Percentiles rank a stretch among this genome's conserved stretches.
Conservation (phyloP, 2,888 invertebrate genomes). For the Bombylius major region DNA sequence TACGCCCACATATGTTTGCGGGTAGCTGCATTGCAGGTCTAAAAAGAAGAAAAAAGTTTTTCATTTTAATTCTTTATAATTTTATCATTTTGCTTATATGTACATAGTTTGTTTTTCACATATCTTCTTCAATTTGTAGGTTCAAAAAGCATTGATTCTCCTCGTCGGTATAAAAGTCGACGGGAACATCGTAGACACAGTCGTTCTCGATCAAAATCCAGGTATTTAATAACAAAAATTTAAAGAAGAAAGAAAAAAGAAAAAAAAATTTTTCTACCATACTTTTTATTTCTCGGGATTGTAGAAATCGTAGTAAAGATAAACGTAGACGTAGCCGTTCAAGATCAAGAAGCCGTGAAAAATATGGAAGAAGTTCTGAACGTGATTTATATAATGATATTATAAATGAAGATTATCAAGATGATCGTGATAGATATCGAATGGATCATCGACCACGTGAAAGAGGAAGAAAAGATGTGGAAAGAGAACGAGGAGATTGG, state of each 20-base stretch:
- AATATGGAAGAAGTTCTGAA: slow-evolving; percentile 23
- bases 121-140: slow-evolving; percentile 3
- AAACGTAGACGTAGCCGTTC: slow-evolving; percentile 25
- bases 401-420: slow-evolving; percentile 33
- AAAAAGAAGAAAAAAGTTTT: no score
- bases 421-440: slow-evolving; percentile 19
- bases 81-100: no score
- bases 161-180: slow-evolving; percentile 18
- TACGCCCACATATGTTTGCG: no score
- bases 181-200: slow-evolving; percentile 27
- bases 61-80: no score
- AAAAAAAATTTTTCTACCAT: not conserved
- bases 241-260: not conserved
- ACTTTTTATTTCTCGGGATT: not conserved
- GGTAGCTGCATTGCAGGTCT: no score
- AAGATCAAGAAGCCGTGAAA: slow-evolving; percentile 33
- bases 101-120: no score
- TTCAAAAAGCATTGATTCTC: slow-evolving; percentile 20
- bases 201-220: slow-evolving; percentile 33
- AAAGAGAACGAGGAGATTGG: slow-evolving; percentile 20
- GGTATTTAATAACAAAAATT: slow-evolving; percentile 5
- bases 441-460: slow-evolving; percentile 15
- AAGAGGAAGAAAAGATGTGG: slow-evolving; percentile 13
- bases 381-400: slow-evolving; percentile 33
- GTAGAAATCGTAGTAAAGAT: slow-evolving; percentile 29